Percentiles rank a stretch among this genome's conserved stretches.
Conservation (phyloP, 2,888 invertebrate genomes). For the Napeogenes inachia region DNA sequence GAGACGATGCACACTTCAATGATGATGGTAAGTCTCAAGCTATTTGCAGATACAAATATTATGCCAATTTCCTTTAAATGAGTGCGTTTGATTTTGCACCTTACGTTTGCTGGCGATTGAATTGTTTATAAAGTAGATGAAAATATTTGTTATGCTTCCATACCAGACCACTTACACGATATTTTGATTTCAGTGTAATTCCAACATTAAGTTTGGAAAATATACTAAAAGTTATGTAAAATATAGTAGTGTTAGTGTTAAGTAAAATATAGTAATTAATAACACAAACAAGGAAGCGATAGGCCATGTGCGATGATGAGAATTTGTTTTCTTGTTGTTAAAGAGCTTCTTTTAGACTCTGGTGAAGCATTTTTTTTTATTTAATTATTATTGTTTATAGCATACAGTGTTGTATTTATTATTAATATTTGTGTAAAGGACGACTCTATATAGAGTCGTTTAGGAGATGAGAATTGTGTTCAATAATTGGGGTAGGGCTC, state of each 20-base stretch:
- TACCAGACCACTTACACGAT: no score
- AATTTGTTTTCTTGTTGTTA: conserved; percentile 7
- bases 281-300: conserved; percentile 21
- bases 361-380: no score
- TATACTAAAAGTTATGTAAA: no score
- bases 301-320: conserved; percentile 22
- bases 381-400: no score
- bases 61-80: conserved; percentile 29
- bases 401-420: no score
- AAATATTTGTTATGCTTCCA: background rate
- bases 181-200: no score
- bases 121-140: background rate
- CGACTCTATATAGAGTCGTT: background rate
- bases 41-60: conserved; percentile 27
- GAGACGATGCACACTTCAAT: conserved; percentile 68
- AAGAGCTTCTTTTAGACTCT: background rate
- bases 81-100: conserved; percentile 15
- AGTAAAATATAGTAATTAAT: conserved; percentile 7
- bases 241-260: no score
- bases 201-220: no score
- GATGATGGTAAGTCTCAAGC: conserved; percentile 63
- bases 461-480: background rate
- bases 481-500: conserved; percentile 3
- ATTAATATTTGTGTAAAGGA: no score
- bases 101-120: background rate